Percentiles rank a stretch among this genome's conserved stretches.
These are phyloP conservation scores for Drosophila funebris DNA, from an alignment of 1,140 invertebrate species.

Conservation along the genomic window DNA sequence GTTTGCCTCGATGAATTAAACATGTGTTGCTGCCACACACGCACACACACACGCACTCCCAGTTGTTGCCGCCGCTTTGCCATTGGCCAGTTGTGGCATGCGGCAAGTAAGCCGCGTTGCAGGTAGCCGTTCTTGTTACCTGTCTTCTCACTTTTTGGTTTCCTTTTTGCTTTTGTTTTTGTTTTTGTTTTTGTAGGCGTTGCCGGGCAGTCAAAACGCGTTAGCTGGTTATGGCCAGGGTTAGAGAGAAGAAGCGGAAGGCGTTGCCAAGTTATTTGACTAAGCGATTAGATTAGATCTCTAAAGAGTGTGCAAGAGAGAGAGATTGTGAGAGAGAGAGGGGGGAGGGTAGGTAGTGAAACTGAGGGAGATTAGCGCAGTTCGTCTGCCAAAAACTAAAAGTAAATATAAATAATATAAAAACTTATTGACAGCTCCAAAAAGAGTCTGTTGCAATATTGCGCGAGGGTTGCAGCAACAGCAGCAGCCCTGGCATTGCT, in stretches of 20 bases:
- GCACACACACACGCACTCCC: not conserved
- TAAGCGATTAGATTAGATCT: constrained; percentile 71
- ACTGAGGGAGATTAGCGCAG: constrained; percentile 30
- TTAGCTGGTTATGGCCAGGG: constrained; percentile 3
- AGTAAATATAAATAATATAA: constrained; percentile 44
- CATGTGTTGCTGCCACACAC: constrained; percentile 32
- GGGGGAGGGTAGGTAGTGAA: too few relatives aligned
- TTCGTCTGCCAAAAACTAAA: constrained; percentile 22
- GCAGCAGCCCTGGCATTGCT: constrained; percentile 30
- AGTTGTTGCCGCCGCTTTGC: constrained; percentile 4
- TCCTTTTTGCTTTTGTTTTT: not conserved
- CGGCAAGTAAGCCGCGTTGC: constrained; percentile 5
- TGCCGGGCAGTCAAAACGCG: constrained; percentile 8
- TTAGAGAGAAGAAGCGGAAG: constrained; percentile 9
- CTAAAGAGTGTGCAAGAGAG: not conserved
- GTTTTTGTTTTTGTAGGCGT: constrained; percentile 27
- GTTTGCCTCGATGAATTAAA: constrained; percentile 48
- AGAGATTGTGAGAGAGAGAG: not conserved
- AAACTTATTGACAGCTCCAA: constrained; percentile 74
- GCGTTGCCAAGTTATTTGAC: constrained; percentile 66
- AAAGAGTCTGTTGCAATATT: constrained; percentile 63
- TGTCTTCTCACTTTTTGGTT: constrained; percentile 4
- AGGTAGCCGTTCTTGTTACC: constrained; percentile 45
- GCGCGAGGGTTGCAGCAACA: constrained; percentile 35
- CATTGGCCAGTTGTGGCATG: constrained; percentile 8